Evolutionary conservation across 1,140 invertebrate species (phyloP).

Genomic region (Drosophila hydei): DNA sequence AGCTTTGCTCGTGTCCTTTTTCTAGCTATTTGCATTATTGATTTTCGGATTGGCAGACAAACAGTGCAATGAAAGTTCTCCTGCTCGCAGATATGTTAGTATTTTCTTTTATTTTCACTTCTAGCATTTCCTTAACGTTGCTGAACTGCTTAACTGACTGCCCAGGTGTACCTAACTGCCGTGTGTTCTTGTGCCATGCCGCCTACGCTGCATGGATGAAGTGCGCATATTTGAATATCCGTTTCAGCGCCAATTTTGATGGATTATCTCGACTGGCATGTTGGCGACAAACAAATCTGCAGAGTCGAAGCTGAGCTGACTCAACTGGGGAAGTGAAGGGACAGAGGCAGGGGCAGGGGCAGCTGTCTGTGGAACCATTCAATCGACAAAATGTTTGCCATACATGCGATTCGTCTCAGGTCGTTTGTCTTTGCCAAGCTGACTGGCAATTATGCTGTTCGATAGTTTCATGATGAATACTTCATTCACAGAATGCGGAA

Average conservation of each 20-base stretch:
- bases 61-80: neutral
- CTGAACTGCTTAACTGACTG: neutral
- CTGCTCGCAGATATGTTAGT: neutral
- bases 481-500: conserved; percentile 71
- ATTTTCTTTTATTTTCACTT: neutral
- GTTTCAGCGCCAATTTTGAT: conserved; percentile 66
- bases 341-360: neutral
- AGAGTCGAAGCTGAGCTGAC: neutral
- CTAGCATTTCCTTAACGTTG: conserved; percentile 1
- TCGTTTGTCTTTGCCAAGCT: conserved; percentile 62
- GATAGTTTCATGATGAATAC: conserved; percentile 22
- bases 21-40: neutral
- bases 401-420: conserved; percentile 53
- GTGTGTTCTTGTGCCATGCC: neutral
- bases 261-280: conserved; percentile 61
- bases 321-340: neutral
- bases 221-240: conserved; percentile 50
- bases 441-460: conserved; percentile 39
- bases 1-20: neutral
- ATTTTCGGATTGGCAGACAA: neutral
- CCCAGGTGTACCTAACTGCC: neutral
- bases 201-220: neutral
- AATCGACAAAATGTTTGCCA: conserved; percentile 20
- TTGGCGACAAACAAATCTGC: conserved; percentile 63
- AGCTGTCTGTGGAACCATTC: conserved; percentile 6